Conservation (phyloP, 1,140 invertebrate genomes). For the Drosophila micromelanica region DNA sequence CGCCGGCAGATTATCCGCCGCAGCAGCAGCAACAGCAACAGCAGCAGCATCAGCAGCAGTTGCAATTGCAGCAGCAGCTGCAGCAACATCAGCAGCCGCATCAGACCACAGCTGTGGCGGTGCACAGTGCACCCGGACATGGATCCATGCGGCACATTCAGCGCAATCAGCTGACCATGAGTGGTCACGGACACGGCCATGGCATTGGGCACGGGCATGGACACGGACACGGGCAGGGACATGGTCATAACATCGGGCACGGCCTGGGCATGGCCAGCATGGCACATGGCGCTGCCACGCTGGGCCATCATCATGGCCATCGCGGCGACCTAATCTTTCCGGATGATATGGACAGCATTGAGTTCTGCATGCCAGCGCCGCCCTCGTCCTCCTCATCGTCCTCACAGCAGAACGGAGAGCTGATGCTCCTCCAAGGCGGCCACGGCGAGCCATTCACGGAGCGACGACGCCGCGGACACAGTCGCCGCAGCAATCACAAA, state of each 20-base stretch:
- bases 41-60: constrained; percentile 34
- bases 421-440: constrained; percentile 61
- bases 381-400: constrained; percentile 57
- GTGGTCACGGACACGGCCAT: constrained; percentile 28
- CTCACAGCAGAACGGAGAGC: constrained; percentile 68
- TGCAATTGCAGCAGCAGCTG: constrained; percentile 16
- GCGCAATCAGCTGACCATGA: constrained; percentile 56
- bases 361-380: constrained; percentile 77
- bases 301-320: constrained; percentile 67
- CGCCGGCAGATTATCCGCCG: constrained; percentile 69
- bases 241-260: neutral
- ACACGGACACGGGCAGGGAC: constrained; percentile 30
- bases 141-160: constrained; percentile 62
- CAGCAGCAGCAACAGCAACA: constrained; percentile 38
- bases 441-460: constrained; percentile 77
- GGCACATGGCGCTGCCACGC: constrained; percentile 48
- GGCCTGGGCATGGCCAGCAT: constrained; percentile 20
- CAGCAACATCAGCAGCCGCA: neutral
- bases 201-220: constrained; percentile 35
- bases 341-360: constrained; percentile 81
- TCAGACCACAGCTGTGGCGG: constrained; percentile 60
- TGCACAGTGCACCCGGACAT: constrained; percentile 57
- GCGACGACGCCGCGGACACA: constrained; percentile 71
- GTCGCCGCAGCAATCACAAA: constrained; percentile 79
- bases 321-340: constrained; percentile 75